A percentile compares a stretch with the other conserved stretches of the same genome.
phyloP scores from a whole-genome alignment of 2,888 invertebrate species.

The Parapristionchus giblindavisi region DNA sequence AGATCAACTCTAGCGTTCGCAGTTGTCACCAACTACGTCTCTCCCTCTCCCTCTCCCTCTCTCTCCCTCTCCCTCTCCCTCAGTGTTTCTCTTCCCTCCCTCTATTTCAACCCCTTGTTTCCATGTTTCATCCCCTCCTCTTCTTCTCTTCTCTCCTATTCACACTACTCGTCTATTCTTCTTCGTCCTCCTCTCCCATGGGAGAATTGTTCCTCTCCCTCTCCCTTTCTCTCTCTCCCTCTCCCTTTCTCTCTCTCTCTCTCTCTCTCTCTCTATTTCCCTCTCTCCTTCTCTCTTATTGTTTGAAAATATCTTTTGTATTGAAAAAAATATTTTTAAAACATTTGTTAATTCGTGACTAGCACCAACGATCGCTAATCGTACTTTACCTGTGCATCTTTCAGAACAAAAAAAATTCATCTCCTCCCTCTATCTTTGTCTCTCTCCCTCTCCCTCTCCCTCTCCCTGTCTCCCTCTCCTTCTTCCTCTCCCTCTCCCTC shows the following conservation, averaged over 20 bases:
- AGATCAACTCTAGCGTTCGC: too few species aligned
- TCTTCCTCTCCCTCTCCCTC: constrained; percentile 10
- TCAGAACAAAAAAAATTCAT: background rate
- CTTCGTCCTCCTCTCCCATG: too few species aligned
- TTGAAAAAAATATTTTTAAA: too few species aligned
- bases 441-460: background rate
- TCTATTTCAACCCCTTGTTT: background rate
- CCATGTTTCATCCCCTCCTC: background rate
- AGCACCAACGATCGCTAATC: background rate
- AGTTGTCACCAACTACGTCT: too few species aligned
- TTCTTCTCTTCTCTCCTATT: background rate
- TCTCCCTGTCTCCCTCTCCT: constrained; percentile 5
- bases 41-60: background rate
- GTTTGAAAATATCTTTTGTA: background rate
- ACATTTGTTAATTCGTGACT: too few species aligned
- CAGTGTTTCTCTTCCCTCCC: background rate
- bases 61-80: background rate
- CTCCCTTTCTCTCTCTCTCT: background rate
- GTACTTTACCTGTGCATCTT: background rate
- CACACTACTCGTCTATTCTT: background rate
- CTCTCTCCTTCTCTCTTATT: background rate
- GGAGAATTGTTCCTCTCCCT: background rate
- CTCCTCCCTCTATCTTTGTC: background rate
- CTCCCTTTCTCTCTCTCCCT: background rate
- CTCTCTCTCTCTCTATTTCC: constrained; percentile 1